A percentile compares a stretch with the other conserved stretches of the same genome.
These are phyloP conservation scores for Idaea aversata DNA, from an alignment of 2,888 invertebrate genomes.

Conservation along the genomic window DNA sequence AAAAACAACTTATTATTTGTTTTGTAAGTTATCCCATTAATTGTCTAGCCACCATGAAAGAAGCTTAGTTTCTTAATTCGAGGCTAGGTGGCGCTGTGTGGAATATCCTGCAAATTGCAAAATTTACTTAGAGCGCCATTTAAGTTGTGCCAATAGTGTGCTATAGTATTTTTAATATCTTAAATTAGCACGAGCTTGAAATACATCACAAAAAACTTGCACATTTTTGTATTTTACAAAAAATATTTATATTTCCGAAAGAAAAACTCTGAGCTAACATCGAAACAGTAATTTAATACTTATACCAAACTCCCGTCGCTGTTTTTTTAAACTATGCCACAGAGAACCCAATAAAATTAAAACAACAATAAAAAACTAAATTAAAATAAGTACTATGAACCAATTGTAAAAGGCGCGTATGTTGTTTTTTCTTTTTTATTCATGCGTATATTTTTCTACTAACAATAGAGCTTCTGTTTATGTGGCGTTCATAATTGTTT, in stretches of 20 bases:
- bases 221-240: background rate
- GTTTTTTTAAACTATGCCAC: background rate
- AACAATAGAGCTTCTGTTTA: slow-evolving; percentile 25
- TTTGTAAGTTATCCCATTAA: no score
- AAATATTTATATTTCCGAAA: background rate
- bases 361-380: background rate
- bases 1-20: no score
- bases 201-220: no score
- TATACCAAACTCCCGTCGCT: background rate
- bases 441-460: slow-evolving; percentile 19
- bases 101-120: no score
- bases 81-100: no score
- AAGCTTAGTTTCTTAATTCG: no score
- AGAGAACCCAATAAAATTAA: background rate
- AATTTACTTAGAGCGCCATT: no score
- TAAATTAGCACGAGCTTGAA: no score
- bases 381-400: slow-evolving; percentile 14
- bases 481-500: slow-evolving; percentile 26
- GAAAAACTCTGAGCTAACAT: background rate
- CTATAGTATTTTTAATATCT: no score
- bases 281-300: background rate
- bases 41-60: no score
- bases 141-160: no score
- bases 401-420: slow-evolving; percentile 1
- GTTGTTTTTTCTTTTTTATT: slow-evolving; percentile 19